Conservation (phyloP, 2,797 vertebrate species). For the Lutra lutra region DNA sequence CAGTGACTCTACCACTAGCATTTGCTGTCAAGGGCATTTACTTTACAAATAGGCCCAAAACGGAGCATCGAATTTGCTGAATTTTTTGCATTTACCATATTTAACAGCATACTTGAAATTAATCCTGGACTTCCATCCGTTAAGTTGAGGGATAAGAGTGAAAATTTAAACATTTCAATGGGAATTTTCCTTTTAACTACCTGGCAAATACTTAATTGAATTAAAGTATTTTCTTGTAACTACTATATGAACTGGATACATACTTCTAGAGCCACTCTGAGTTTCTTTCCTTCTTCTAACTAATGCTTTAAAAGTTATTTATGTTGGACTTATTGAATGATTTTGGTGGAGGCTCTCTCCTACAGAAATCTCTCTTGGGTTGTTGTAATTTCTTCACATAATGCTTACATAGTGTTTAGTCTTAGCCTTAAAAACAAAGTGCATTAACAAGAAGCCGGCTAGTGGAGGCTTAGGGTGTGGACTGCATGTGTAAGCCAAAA, state of each 20-base stretch:
- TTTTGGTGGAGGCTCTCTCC: constrained; percentile 6
- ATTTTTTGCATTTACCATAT: constrained; percentile 10
- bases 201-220: constrained; percentile 38
- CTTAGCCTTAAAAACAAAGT: constrained; percentile 2
- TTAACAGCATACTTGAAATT: constrained; percentile 38
- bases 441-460: not conserved
- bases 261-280: not conserved
- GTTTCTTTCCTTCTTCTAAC: not conserved
- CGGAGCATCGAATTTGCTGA: constrained; percentile 4
- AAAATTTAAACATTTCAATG: not conserved
- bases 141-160: constrained; percentile 18
- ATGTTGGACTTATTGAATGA: not conserved
- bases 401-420: not conserved
- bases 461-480: not conserved
- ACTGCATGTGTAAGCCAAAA: not conserved
- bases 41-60: not conserved
- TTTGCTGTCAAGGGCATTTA: not conserved
- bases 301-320: constrained; percentile 35
- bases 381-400: not conserved
- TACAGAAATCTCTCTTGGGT: not conserved
- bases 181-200: constrained; percentile 13
- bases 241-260: not conserved
- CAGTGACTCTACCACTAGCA: not conserved
- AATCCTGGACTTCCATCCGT: not conserved
- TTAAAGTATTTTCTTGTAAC: constrained; percentile 10